Conservation (phyloP, 2,797 vertebrate species). For the Syndactyla subalaris region DNA sequence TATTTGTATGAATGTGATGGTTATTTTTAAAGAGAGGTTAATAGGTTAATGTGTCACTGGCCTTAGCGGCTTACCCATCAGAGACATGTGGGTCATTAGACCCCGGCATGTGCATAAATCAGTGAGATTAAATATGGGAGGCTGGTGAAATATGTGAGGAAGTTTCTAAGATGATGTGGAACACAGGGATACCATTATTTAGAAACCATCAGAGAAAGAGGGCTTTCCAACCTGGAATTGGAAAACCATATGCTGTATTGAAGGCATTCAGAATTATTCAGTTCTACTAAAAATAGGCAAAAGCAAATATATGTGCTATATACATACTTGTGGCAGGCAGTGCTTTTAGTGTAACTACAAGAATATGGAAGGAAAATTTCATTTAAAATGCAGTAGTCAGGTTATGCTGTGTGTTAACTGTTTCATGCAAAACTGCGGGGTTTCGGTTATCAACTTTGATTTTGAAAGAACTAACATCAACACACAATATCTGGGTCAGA, state of each 20-base stretch:
- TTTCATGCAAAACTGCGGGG: neutral
- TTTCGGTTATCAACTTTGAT: neutral
- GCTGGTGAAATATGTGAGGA: conserved; percentile 4
- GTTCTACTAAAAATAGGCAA: neutral
- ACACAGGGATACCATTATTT: neutral
- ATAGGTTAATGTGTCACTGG: conserved; percentile 62
- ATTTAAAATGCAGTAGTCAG: neutral
- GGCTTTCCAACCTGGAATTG: conserved; percentile 7
- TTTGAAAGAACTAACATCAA: neutral
- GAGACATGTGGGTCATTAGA: conserved; percentile 47
- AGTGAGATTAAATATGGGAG: conserved; percentile 28
- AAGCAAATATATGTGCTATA: neutral
- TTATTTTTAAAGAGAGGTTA: conserved; percentile 59
- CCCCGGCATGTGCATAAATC: conserved; percentile 8
- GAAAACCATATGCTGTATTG: neutral
- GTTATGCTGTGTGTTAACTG: neutral
- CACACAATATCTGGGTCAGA: neutral
- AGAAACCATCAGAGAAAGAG: neutral
- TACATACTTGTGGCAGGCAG: neutral
- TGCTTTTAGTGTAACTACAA: neutral
- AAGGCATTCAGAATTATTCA: neutral
- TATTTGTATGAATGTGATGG: neutral
- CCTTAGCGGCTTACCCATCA: conserved; percentile 21
- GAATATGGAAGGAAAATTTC: neutral
- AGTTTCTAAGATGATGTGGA: conserved; percentile 32